Evolutionary conservation across 2,113 vertebrate species (phyloP).

Genomic region (Hippocampus comes): DNA sequence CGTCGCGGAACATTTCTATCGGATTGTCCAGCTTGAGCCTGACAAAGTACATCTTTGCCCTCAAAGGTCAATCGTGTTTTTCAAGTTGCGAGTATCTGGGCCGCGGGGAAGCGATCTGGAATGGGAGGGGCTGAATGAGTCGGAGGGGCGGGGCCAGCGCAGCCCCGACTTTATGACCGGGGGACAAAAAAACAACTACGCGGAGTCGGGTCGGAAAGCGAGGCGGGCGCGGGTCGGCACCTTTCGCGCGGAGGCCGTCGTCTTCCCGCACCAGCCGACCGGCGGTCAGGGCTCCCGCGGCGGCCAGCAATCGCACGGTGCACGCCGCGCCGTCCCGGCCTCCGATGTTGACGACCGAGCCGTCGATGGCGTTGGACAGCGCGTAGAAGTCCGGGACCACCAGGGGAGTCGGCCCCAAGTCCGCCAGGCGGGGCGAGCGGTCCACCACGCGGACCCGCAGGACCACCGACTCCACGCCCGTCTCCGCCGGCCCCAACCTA

Average conservation of each 20-base stretch:
- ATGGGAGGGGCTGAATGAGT: no score
- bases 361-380: slow-evolving; percentile 65
- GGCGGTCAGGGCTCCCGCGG: slow-evolving; percentile 50
- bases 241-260: slow-evolving; percentile 53
- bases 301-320: slow-evolving; percentile 52
- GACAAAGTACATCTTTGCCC: not conserved
- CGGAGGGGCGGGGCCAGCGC: no score
- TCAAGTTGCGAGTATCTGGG: no score
- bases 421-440: slow-evolving; percentile 38
- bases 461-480: slow-evolving; percentile 64
- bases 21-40: not conserved
- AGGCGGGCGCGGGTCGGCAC: slow-evolving; percentile 17
- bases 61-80: no score
- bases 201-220: no score
- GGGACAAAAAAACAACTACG: no score
- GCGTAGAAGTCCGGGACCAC: slow-evolving; percentile 71
- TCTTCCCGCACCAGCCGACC: slow-evolving; percentile 66
- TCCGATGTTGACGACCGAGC: slow-evolving; percentile 60
- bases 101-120: no score
- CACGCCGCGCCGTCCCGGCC: slow-evolving; percentile 39
- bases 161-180: no score
- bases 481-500: slow-evolving; percentile 76
- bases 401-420: slow-evolving; percentile 60
- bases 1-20: not conserved
- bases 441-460: slow-evolving; percentile 62